Evolutionary conservation across 2,888 invertebrate species (phyloP).

Genomic region (Tuberolachnus salignus): DNA sequence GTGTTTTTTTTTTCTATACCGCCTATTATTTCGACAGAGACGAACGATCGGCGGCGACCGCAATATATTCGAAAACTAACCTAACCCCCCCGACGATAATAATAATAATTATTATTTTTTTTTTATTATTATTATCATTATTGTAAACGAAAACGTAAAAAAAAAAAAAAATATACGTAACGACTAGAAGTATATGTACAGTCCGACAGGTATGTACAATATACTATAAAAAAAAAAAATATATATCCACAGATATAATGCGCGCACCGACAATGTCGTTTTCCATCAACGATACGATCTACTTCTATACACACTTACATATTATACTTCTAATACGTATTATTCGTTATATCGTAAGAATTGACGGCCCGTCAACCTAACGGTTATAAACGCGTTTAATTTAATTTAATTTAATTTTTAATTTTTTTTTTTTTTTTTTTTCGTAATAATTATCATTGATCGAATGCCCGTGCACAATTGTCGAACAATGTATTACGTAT

Average conservation of each 20-base stretch:
- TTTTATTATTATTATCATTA: neutral
- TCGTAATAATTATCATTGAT: constrained; percentile 26
- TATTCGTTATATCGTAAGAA: neutral
- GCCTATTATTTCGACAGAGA: too few relatives aligned
- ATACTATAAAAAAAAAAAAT: too few relatives aligned
- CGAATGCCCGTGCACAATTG: constrained; percentile 14
- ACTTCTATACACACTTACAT: neutral
- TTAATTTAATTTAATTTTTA: neutral
- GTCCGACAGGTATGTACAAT: neutral
- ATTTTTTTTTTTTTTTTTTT: too few relatives aligned
- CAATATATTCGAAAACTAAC: neutral
- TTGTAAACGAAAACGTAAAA: neutral
- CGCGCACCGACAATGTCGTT: neutral
- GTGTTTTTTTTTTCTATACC: too few relatives aligned
- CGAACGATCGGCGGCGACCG: too few relatives aligned
- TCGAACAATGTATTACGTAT: neutral
- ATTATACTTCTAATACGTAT: neutral
- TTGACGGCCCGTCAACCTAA: neutral
- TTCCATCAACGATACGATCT: constrained; percentile 9
- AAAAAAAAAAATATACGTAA: neutral
- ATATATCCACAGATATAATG: neutral
- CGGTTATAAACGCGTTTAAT: neutral
- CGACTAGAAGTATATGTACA: neutral
- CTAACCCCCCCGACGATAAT: neutral
- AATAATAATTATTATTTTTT: neutral